Percentiles rank a stretch among this genome's conserved stretches.
Evolutionary conservation across 2,113 vertebrate species (phyloP).

Genomic region (Hymenochirus boettgeri): DNA sequence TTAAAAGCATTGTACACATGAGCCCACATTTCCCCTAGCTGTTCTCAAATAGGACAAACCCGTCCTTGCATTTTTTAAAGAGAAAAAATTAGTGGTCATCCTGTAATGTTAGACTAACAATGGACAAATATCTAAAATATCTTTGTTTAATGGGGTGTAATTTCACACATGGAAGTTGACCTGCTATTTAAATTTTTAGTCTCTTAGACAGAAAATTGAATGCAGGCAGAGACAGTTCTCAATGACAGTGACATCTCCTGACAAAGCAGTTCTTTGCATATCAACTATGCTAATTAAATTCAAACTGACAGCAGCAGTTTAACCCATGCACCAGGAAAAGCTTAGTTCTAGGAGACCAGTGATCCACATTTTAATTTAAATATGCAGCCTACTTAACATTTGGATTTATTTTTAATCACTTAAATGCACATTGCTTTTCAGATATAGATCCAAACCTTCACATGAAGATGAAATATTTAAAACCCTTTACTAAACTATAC

Average conservation of each 20-base stretch:
- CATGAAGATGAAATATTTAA: no score
- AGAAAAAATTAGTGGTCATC: no score
- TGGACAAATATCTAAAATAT: conserved; percentile 46
- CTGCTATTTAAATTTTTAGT: conserved; percentile 65
- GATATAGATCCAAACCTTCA: no score
- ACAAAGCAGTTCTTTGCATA: conserved; percentile 67
- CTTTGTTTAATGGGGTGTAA: conserved; percentile 52
- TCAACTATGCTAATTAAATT: conserved; percentile 66
- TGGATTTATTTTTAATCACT: conserved; percentile 47
- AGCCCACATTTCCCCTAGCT: no score
- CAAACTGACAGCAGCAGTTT: conserved; percentile 64
- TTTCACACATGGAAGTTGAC: conserved; percentile 61
- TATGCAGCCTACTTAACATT: conserved; percentile 54
- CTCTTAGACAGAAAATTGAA: conserved; percentile 59
- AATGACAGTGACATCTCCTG: conserved; percentile 71
- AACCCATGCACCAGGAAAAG: conserved; percentile 63
- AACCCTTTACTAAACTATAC: no score
- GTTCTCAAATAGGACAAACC: background rate
- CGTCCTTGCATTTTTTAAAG: no score
- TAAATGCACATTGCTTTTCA: background rate
- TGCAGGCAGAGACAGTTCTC: conserved; percentile 53
- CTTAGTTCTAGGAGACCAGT: conserved; percentile 47
- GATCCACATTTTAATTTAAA: conserved; percentile 55
- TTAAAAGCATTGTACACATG: no score
- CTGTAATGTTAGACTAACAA: conserved; percentile 45